phyloP scores from a whole-genome alignment of 2,113 vertebrate genomes.

The Channa maculata region DNA sequence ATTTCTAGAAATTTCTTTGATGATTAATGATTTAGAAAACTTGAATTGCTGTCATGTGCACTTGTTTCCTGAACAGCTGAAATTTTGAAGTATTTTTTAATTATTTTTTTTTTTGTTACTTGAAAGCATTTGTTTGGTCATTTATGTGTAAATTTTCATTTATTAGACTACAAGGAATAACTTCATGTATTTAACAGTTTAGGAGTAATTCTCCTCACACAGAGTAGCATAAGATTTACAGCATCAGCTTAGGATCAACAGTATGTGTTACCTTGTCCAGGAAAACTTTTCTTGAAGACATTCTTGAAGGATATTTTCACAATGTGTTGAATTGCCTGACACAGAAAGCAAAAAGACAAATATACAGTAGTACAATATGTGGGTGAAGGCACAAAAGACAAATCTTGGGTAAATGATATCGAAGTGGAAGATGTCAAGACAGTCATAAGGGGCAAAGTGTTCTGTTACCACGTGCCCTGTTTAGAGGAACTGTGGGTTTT shows the following conservation, averaged over 20 bases:
- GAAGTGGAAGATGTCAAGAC: too few species aligned
- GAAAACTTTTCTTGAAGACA: accelerated
- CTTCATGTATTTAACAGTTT: neutral
- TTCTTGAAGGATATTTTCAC: accelerated
- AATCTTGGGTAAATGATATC: neutral
- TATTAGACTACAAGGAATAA: too few species aligned
- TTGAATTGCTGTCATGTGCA: neutral
- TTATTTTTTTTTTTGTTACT: too few species aligned
- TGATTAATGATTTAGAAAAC: neutral
- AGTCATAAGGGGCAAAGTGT: neutral
- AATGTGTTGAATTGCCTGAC: neutral
- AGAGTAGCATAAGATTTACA: neutral
- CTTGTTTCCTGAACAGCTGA: neutral
- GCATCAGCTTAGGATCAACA: neutral
- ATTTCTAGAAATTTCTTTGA: neutral
- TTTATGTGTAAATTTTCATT: too few species aligned
- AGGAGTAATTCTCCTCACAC: neutral
- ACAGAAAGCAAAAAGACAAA: neutral
- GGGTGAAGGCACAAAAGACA: too few species aligned
- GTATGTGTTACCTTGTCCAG: constrained; percentile 52
- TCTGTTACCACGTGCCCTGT: accelerated
- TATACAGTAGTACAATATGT: too few species aligned
- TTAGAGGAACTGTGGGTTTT: accelerated
- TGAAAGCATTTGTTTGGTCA: too few species aligned
- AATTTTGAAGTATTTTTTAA: neutral